Base-by-base conservation (phyloP, 2,888 invertebrate genomes). In the Cosmorhoe ocellata region DNA sequence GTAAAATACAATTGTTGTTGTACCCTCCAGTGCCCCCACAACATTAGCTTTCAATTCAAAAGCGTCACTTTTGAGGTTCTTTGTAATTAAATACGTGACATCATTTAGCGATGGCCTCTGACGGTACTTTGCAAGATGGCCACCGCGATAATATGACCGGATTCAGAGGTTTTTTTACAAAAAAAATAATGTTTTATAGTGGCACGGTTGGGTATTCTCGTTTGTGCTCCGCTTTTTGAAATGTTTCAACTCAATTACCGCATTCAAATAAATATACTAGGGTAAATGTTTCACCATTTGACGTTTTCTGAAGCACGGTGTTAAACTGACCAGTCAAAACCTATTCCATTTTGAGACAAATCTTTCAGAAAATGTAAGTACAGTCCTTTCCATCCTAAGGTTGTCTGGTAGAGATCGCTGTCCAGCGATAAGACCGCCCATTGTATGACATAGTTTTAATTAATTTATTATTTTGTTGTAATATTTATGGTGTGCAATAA, bases 1-100 rank as follows among this genome's bases (percentile, higher is more conserved):
- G 24, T 24, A 34, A 28, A 40, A 30, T 10, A 30, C 37, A 31
- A n/a, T 37, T 44, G 28, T 43, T 43, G 33, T 49, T 31, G 27
- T 22, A 28, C 28, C 30, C 27, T 39, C 32, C 36, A 42, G 68
- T 76, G 71, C 18, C 72, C 65, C 51, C 61, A 40, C 59, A 64
- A 74, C 72, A 70, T 78, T 78, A 75, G 74, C 74, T 75, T 81
- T 79, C 79, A 82, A 81, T 82, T 81, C 72, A 61, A 75, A 76
- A 78, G 71, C 71, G 75, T 70, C 78, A 80, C 73, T 79, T 79
- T 77, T 74, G 76, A 71, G 63, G 77, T 74, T 38, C 75, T 72
- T 71, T 60, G 74, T 83, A 84, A 87, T 85, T 85, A 84, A 88
- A 85, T 85, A 87, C 86, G 87, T 88, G 86, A 86, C 79, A 81